Evolutionary conservation across 2,888 invertebrate genomes (phyloP).

Genomic region (Anaspis maculata): DNA sequence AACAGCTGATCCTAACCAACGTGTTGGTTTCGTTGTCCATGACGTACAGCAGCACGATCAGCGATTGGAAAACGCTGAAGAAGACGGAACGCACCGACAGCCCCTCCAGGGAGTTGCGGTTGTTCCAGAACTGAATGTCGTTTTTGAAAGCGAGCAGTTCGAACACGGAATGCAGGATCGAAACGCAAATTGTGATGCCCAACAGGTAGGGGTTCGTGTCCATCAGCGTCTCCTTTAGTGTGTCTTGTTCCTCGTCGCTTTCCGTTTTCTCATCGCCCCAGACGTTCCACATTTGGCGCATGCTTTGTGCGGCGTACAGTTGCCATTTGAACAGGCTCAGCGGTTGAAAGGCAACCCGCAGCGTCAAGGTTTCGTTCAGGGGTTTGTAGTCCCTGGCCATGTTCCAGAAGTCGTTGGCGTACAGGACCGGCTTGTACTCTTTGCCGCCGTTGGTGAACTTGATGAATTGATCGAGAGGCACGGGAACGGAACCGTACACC

Average conservation of each 20-base stretch:
- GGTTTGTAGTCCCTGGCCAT: conserved; percentile 90
- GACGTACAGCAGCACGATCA: conserved; percentile 92
- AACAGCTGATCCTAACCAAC: conserved; percentile 88
- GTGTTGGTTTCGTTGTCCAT: conserved; percentile 98
- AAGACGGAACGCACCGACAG: conserved; percentile 96
- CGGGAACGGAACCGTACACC: conserved; percentile 83
- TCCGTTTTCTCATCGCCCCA: conserved; percentile 69
- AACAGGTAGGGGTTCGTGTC: conserved; percentile 96
- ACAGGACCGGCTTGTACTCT: conserved; percentile 88
- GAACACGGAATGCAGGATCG: conserved; percentile 93
- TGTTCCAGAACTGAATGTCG: conserved; percentile 99
- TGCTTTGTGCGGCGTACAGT: conserved; percentile 91
- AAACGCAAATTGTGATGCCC: conserved; percentile 83
- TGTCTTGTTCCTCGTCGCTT: conserved; percentile 80
- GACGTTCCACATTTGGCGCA: conserved; percentile 77
- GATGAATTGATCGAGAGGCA: conserved; percentile 87
- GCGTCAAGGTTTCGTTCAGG: conserved; percentile 67
- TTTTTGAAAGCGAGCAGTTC: conserved; percentile 99
- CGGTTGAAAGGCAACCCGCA: conserved; percentile 77
- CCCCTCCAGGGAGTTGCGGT: conserved; percentile 92
- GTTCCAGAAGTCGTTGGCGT: conserved; percentile 98
- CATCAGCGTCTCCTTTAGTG: conserved; percentile 84
- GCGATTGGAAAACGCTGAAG: conserved; percentile 95
- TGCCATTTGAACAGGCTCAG: conserved; percentile 97
- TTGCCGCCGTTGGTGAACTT: conserved; percentile 79